Base-by-base conservation (phyloP, 2,113 vertebrate species). In the Phoxinus phoxinus region DNA sequence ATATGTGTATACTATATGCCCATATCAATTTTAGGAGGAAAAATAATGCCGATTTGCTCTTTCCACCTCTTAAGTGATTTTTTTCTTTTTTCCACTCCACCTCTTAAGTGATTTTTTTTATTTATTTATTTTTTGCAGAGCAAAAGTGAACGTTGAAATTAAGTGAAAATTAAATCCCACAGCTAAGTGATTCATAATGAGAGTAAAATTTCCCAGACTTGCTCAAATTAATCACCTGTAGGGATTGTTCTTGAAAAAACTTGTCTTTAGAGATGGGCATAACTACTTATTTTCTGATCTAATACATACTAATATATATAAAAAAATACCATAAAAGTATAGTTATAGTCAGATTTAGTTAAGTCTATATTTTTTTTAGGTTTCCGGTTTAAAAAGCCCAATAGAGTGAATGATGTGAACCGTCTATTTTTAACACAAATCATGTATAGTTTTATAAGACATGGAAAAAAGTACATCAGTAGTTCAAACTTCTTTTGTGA, bases 201-300 rank as follows among this genome's bases (percentile, higher is more conserved):
- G 41, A 23, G 23, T n/a, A 73, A 73, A 6, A 15, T 12, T 73
- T 73, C 37, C 41, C 71, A 25, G n/a, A 61, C 59, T 25, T 12
- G 9, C 3, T 61, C 12, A 61, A 2, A n/a, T 61, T 9, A 58
- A 58, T 21, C 3, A 25, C 59, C 59, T 61, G 59, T 61, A 12
- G 25, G 10, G 23, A 61, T 61, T 61, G 25, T 61, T 73, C 71
- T 73, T 73, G 71, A 73, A 46, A 46, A 21, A 46, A 73, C 71
- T 73, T 46, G 71, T 46, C 21, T 73, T 44, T 46, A 73, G 41
- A 23, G 23, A 41, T 25, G 71, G 71, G 41, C 5, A 25, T 3
- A 46, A 3, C 11, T 23, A 25, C 21, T 7, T 25, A 46, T 46
- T 44, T 13, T 37, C 32, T 21, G 65, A 23, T 19, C 63, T 67